phyloP scores from a whole-genome alignment of 2,888 invertebrate genomes.

The Cotesia congregata region DNA sequence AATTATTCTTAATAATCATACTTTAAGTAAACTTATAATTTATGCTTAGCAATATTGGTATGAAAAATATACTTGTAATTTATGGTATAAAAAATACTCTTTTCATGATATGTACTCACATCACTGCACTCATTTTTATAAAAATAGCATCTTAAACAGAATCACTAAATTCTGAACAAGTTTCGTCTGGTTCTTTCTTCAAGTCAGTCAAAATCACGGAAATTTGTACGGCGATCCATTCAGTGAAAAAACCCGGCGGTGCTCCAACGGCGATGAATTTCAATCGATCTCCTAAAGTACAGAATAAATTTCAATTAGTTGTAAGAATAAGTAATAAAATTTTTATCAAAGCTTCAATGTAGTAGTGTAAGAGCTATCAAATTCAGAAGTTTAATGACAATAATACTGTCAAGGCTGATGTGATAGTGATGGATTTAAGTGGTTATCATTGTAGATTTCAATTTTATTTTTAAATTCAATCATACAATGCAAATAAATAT shows the following conservation, averaged over 20 bases:
- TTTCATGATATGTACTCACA: too few relatives aligned
- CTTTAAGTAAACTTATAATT: background rate
- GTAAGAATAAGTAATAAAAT: too few relatives aligned
- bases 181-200: background rate
- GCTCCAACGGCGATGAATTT: conserved; percentile 51
- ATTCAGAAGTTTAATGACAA: background rate
- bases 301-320: conserved; percentile 9
- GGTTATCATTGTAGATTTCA: background rate
- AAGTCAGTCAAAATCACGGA: conserved; percentile 15
- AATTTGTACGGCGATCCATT: conserved; percentile 51
- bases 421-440: background rate
- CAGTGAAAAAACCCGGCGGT: conserved; percentile 45
- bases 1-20: background rate
- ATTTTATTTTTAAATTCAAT: background rate
- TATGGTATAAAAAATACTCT: background rate
- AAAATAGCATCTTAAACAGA: background rate
- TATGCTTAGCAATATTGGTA: background rate
- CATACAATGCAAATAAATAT: background rate
- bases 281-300: conserved; percentile 49
- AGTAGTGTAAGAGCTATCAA: background rate
- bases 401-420: background rate
- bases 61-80: too few relatives aligned
- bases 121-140: background rate
- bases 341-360: conserved; percentile 11
- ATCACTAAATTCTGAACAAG: conserved; percentile 3